Percentiles rank a stretch among this genome's conserved stretches.
Conservation (phyloP, 2,113 vertebrate genomes). For the Corythornis cristatus region DNA sequence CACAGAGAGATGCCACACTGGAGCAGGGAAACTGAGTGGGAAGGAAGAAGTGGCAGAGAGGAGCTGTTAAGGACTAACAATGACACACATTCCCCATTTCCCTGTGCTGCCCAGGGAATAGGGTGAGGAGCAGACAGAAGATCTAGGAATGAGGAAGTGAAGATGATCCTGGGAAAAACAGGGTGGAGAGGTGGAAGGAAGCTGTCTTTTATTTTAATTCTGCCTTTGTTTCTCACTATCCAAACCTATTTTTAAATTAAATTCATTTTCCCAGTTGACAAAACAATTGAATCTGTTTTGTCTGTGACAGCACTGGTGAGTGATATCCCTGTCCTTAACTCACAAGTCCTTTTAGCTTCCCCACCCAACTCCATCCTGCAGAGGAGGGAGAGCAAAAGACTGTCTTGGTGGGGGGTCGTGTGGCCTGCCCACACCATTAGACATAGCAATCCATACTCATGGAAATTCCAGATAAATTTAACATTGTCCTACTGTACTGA, state of each 20-base stretch:
- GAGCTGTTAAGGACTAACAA: not conserved
- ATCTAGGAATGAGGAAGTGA: not conserved
- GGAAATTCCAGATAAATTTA: not conserved
- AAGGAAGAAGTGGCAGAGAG: not conserved
- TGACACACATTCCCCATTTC: accelerated
- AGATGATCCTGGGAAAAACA: not conserved
- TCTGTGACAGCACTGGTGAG: not conserved
- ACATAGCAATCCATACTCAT: not conserved
- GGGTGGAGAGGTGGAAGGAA: not conserved
- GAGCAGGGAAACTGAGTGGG: not conserved
- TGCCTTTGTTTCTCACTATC: not conserved
- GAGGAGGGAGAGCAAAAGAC: not conserved
- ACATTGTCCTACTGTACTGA: not conserved
- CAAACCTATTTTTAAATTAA: not conserved
- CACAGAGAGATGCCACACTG: accelerated
- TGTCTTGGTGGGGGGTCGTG: accelerated
- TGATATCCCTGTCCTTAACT: not conserved
- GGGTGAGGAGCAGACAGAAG: accelerated
- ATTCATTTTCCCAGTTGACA: not conserved
- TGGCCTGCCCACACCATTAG: not conserved
- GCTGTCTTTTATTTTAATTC: not conserved
- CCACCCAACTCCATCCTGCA: not conserved
- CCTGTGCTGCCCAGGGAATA: accelerated
- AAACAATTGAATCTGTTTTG: not conserved
- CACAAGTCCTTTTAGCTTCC: not conserved